phyloP scores from a whole-genome alignment of 2,888 invertebrate genomes.

The Tribolium freemani region DNA sequence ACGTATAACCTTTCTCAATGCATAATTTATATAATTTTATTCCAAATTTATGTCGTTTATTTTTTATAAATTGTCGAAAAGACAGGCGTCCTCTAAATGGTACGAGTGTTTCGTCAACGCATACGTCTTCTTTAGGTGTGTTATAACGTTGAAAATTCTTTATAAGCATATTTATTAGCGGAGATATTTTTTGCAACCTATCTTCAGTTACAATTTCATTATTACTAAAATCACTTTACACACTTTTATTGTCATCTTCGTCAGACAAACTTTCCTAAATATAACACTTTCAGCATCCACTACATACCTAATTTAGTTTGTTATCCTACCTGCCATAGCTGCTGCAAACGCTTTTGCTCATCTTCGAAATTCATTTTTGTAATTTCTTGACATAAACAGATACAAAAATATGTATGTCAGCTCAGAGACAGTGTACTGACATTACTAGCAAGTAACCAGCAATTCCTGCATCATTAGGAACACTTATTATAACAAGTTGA shows the following conservation, averaged over 20 bases:
- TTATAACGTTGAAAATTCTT: conserved; percentile 47
- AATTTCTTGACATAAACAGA: background rate
- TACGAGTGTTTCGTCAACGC: conserved; percentile 53
- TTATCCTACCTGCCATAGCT: conserved; percentile 4
- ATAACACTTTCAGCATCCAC: conserved; percentile 1
- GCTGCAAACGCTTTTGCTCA: conserved; percentile 4
- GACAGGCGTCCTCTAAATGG: conserved; percentile 54
- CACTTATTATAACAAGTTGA: background rate
- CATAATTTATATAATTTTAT: conserved; percentile 34
- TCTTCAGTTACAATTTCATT: conserved; percentile 37
- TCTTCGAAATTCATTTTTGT: background rate
- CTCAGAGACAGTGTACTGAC: background rate
- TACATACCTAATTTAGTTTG: conserved; percentile 8
- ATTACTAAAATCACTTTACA: conserved; percentile 41
- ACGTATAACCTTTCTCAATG: conserved; percentile 37
- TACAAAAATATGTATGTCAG: background rate
- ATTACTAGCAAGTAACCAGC: conserved; percentile 1
- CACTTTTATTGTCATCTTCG: background rate
- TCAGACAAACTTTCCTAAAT: conserved; percentile 11
- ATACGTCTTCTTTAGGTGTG: conserved; percentile 48
- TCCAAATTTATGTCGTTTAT: too few species aligned
- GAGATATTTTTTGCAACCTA: conserved; percentile 43
- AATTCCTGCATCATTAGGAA: background rate
- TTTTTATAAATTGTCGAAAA: too few species aligned
- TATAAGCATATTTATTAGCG: conserved; percentile 41